Evolutionary conservation across 2,888 invertebrate species (phyloP).

Genomic region (Schrankia costaestrigalis): DNA sequence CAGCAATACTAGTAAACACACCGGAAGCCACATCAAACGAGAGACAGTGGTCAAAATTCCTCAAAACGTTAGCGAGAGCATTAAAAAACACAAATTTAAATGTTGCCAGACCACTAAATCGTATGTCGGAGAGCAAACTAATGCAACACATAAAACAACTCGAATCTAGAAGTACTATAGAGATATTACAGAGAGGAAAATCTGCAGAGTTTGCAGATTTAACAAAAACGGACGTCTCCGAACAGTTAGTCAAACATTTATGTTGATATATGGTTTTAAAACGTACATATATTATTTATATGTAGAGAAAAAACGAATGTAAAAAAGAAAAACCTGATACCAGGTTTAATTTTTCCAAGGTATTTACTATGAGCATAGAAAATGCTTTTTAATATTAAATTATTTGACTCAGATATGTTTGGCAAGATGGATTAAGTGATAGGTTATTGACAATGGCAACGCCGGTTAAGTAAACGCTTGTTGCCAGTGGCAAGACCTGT

Average conservation of each 20-base stretch:
- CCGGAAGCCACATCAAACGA: conserved; percentile 69
- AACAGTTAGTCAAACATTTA: conserved; percentile 57
- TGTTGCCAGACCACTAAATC: conserved; percentile 53
- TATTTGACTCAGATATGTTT: too few species aligned
- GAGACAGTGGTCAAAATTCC: conserved; percentile 78
- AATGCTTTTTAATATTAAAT: too few species aligned
- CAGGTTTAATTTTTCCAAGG: too few species aligned
- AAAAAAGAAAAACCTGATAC: too few species aligned
- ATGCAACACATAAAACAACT: conserved; percentile 56
- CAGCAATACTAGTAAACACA: conserved; percentile 53
- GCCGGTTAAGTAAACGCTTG: too few species aligned
- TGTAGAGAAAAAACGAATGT: too few species aligned
- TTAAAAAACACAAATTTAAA: conserved; percentile 54
- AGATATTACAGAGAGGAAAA: conserved; percentile 66
- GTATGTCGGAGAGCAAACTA: conserved; percentile 45
- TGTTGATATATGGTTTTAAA: conserved; percentile 57
- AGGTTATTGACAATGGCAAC: too few species aligned
- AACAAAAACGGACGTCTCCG: conserved; percentile 57
- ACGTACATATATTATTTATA: too few species aligned
- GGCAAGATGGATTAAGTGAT: too few species aligned
- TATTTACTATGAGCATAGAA: too few species aligned
- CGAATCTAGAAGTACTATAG: conserved; percentile 62
- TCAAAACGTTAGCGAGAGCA: conserved; percentile 72
- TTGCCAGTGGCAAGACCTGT: too few species aligned
- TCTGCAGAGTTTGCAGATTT: conserved; percentile 62